phyloP scores from a whole-genome alignment of 2,113 vertebrate species.

The Amazona guildingii region DNA sequence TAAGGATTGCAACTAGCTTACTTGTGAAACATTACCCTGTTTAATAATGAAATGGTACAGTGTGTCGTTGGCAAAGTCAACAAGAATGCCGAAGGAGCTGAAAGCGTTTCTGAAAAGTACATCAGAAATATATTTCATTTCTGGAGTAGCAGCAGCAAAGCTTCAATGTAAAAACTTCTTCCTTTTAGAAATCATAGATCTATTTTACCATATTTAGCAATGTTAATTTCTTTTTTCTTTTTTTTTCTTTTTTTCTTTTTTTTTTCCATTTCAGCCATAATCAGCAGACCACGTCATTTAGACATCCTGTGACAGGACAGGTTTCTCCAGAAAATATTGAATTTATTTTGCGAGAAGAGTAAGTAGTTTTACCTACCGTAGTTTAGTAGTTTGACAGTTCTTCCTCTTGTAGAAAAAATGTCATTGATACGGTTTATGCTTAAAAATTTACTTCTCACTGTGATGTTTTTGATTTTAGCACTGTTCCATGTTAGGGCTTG shows the following conservation, averaged over 20 bases:
- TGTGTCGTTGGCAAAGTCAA: constrained; percentile 6
- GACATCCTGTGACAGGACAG: constrained; percentile 93
- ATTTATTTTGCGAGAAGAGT: constrained; percentile 93
- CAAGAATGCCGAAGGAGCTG: neutral
- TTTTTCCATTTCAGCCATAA: constrained; percentile 86
- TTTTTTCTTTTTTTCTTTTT: neutral
- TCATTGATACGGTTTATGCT: neutral
- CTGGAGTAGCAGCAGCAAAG: neutral
- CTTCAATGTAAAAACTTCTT: neutral
- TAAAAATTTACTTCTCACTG: neutral
- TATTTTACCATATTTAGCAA: neutral
- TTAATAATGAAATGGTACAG: constrained; percentile 6
- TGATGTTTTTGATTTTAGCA: neutral
- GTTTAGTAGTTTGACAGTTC: neutral
- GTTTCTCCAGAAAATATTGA: constrained; percentile 95
- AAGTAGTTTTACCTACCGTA: constrained; percentile 72
- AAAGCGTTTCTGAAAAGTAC: neutral
- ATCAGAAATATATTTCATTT: neutral
- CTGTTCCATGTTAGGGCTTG: neutral
- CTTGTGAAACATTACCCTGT: neutral
- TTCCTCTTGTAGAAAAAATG: neutral
- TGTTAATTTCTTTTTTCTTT: constrained; percentile 14
- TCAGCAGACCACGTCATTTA: constrained; percentile 89
- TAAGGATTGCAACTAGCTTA: neutral
- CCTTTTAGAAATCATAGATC: neutral